A percentile compares a stretch with the other conserved stretches of the same genome.
Conservation (phyloP, 2,797 vertebrate species). For the Gallirallus australis region DNA sequence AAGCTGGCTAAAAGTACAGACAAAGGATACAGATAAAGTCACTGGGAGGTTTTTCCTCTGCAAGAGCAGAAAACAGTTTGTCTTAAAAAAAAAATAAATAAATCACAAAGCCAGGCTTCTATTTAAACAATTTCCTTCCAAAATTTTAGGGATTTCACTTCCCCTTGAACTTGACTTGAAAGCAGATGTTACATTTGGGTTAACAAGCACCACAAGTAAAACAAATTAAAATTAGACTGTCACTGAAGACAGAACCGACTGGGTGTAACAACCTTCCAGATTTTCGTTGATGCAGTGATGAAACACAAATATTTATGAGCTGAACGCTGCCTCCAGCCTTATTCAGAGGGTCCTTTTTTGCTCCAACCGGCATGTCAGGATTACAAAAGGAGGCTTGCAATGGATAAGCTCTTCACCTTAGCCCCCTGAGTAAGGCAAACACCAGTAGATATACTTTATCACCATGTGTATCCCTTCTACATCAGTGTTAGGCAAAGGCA, state of each 20-base stretch:
- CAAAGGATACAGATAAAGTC: background rate
- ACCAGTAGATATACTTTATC: background rate
- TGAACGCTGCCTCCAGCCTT: background rate
- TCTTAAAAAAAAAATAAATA: slow-evolving; percentile 41
- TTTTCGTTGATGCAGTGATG: slow-evolving; percentile 52
- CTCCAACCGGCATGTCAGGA: background rate
- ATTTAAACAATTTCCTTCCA: slow-evolving; percentile 19
- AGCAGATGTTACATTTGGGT: slow-evolving; percentile 56
- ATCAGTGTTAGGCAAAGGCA: background rate
- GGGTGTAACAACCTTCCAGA: slow-evolving; percentile 46
- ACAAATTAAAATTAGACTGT: slow-evolving; percentile 74
- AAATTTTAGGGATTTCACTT: slow-evolving; percentile 60
- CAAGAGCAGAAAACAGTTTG: slow-evolving; percentile 24
- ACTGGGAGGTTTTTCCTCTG: background rate
- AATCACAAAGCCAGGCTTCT: background rate
- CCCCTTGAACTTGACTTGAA: slow-evolving; percentile 57
- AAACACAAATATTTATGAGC: slow-evolving; percentile 76
- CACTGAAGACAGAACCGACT: slow-evolving; percentile 57
- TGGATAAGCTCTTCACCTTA: background rate
- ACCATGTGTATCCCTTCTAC: background rate
- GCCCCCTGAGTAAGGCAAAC: background rate
- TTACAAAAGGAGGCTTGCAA: background rate
- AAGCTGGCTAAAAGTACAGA: background rate
- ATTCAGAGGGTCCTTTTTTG: slow-evolving; percentile 30
- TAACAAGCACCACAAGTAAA: slow-evolving; percentile 71